Evolutionary conservation across 1,140 invertebrate genomes (phyloP).

Genomic region (Bathynomus jamesi): DNA sequence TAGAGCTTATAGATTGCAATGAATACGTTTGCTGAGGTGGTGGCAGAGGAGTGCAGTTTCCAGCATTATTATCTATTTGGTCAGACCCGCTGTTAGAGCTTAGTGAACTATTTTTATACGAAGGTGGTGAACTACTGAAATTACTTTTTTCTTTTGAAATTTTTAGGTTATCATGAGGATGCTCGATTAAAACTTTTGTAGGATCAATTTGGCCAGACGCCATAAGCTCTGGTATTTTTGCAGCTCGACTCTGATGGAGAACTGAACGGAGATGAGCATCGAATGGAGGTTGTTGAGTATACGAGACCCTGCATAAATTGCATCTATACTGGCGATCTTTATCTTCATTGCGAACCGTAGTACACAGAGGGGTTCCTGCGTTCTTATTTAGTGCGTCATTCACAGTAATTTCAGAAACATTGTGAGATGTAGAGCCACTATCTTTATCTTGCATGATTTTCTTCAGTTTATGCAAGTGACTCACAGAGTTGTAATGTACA

Average conservation of each 20-base stretch:
- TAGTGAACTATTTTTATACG: neutral
- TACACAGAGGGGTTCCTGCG: neutral
- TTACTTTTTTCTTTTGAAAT: neutral
- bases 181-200: slow-evolving; percentile 77
- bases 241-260: slow-evolving; percentile 80
- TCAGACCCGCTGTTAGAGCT: neutral
- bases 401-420: neutral
- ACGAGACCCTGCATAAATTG: slow-evolving; percentile 90
- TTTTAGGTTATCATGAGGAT: slow-evolving; percentile 48
- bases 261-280: slow-evolving; percentile 93
- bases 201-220: slow-evolving; percentile 79
- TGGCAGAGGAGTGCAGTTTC: neutral
- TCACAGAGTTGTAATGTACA: slow-evolving; percentile 92
- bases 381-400: neutral
- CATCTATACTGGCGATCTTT: slow-evolving; percentile 83
- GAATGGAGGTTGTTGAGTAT: slow-evolving; percentile 80
- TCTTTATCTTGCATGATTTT: slow-evolving; percentile 65
- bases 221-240: slow-evolving; percentile 80
- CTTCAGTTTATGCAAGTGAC: slow-evolving; percentile 90
- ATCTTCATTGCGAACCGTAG: slow-evolving; percentile 42
- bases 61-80: neutral
- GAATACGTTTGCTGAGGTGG: neutral
- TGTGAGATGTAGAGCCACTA: neutral
- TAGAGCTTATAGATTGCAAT: neutral
- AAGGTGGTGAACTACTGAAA: neutral